Percentiles rank a stretch among this genome's conserved stretches.
Conservation (phyloP, 2,797 vertebrate genomes). For the Gymnothorax reevesii region DNA sequence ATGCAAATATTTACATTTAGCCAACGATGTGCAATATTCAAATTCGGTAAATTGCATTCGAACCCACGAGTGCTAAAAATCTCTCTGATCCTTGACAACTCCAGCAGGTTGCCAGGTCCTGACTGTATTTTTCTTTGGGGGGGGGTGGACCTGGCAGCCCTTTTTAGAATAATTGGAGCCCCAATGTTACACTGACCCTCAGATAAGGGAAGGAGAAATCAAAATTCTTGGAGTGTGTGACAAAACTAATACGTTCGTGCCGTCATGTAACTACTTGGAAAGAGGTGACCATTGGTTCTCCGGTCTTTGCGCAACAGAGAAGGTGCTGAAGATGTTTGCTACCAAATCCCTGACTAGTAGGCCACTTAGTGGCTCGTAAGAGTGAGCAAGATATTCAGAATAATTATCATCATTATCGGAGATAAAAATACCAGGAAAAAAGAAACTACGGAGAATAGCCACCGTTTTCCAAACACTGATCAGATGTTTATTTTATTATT, state of each 20-base stretch:
- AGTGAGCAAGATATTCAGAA: not conserved
- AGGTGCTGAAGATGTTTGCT: not conserved
- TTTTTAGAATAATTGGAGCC: not conserved
- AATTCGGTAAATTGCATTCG: not conserved
- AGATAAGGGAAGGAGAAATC: not conserved
- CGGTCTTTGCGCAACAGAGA: not conserved
- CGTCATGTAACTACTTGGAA: not conserved
- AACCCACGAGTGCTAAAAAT: not conserved
- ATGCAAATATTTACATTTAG: not conserved
- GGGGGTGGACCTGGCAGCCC: not conserved
- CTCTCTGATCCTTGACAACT: not conserved
- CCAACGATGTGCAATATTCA: not conserved
- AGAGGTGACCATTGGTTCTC: not conserved
- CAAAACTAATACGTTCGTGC: not conserved
- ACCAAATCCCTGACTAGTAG: not conserved
- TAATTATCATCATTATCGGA: not conserved
- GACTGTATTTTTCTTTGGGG: too few relatives aligned
- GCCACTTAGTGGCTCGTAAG: not conserved
- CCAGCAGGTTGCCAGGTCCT: not conserved
- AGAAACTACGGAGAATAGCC: not conserved
- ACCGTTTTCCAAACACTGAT: not conserved
- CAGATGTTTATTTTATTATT: not conserved
- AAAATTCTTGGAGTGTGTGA: not conserved
- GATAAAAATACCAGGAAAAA: not conserved
- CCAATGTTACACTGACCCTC: not conserved